phyloP scores from a whole-genome alignment of 2,888 invertebrate species.

The Xestoiulus laeticollis region DNA sequence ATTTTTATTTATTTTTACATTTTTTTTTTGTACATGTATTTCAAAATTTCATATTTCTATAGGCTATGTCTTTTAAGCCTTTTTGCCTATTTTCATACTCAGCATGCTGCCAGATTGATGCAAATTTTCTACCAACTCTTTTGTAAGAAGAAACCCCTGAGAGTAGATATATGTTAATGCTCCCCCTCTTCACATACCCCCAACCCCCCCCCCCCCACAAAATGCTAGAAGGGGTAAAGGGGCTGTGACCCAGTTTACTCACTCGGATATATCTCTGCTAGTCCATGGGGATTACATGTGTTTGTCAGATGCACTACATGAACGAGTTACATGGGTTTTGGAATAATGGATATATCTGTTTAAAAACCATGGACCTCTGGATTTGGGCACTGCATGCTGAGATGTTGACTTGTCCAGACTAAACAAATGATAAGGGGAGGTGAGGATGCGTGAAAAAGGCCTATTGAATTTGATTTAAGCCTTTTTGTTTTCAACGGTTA shows the following conservation, averaged over 20 bases:
- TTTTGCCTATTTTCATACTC: not conserved
- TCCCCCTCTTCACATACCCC: no score
- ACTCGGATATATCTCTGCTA: not conserved
- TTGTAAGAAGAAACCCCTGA: not conserved
- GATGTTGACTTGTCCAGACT: no score
- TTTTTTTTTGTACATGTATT: no score
- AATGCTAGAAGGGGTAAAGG: not conserved
- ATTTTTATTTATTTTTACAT: not conserved
- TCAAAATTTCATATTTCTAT: not conserved
- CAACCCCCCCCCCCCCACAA: no score
- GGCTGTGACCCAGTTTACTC: not conserved
- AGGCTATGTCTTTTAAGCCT: not conserved
- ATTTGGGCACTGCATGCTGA: not conserved
- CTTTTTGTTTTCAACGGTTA: no score
- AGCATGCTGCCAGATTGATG: not conserved
- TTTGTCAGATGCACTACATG: not conserved
- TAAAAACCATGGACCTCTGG: not conserved
- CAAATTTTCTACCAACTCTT: not conserved
- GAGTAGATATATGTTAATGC: not conserved
- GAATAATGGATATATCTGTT: not conserved
- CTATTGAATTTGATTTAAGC: no score
- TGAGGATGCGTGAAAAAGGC: no score
- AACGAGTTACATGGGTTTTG: not conserved
- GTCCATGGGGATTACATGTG: not conserved
- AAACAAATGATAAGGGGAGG: no score